Evolutionary conservation across 2,888 invertebrate genomes (phyloP), one percentile per base, ranked within the genome.

Genomic region (Hololepta plana): DNA sequence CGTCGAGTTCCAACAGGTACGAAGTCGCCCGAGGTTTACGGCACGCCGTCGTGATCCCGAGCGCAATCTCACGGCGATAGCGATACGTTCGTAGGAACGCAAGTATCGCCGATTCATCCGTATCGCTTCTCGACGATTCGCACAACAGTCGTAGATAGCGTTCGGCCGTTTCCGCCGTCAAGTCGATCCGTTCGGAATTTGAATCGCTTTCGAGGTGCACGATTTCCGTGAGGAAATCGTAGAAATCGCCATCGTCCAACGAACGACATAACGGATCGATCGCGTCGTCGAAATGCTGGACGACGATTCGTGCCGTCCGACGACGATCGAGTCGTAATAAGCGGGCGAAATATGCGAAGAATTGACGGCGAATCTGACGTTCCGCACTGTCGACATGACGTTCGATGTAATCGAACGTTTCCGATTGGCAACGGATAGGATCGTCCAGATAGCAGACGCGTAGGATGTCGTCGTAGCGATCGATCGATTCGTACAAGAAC

Each of bases 1-100:
- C 77, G 33, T 69, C 62, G 46, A 72, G 68, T 49, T 84, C 84
- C 34, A 81, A 56, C 27, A 85, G 60, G 38, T 69, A 68, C 9
- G 80, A 77, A 25, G 71, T 69, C 1, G 75, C 72, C 34, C 69
- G 65, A 27, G 67, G 61, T 15, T 72, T 57, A 30, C 67, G 57
- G 43, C 70, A 58, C 36, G 62, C 59, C 34, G 63, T 58, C 22
- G 73, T 71, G 32, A 77, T 70, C 51, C 64, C 53, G 23, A 70
- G 50, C 12, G 75, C 71, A 37, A 64, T 59, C 31, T 74, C 71
- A 24, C 70, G 54, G 26, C 72, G 57, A 45, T 75, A 77, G 6
- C 62, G 32, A 59, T 62, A 38, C 54, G 59, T 29, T 46, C 47
- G 37, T 51, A 58, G 29, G 67, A 49, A 46, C 39, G 27, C 61